Evolutionary conservation across 2,888 invertebrate species (phyloP).

Genomic region (Orgyia antiqua): DNA sequence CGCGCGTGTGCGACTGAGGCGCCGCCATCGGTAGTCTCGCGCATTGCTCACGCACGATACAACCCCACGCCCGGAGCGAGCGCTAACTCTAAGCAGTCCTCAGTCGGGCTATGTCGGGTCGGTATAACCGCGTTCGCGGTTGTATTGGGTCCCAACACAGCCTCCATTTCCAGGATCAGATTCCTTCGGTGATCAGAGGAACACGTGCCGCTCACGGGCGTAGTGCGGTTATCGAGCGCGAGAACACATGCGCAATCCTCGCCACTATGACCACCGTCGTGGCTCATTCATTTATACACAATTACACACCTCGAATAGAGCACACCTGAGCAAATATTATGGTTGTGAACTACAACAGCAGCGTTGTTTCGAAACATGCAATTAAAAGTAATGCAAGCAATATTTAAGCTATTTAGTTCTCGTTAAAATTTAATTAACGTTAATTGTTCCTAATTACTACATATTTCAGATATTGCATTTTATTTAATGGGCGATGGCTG

Average conservation of each 20-base stretch:
- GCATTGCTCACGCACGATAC: slow-evolving; percentile 33
- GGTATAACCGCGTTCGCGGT: slow-evolving; percentile 17
- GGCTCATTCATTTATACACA: slow-evolving; percentile 63
- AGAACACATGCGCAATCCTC: slow-evolving; percentile 67
- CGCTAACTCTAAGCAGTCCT: slow-evolving; percentile 22
- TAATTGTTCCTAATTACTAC: slow-evolving; percentile 1
- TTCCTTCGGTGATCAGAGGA: slow-evolving; percentile 42
- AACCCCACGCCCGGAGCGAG: slow-evolving; percentile 33
- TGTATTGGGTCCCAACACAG: slow-evolving; percentile 39
- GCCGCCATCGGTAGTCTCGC: slow-evolving; percentile 36
- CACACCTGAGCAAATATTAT: slow-evolving; percentile 75
- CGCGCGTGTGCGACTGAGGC: slow-evolving; percentile 64
- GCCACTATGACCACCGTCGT: slow-evolving; percentile 29
- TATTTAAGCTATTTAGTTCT: slow-evolving; percentile 15
- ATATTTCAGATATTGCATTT: background rate
- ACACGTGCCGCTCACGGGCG: slow-evolving; percentile 61
- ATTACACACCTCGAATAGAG: slow-evolving; percentile 40
- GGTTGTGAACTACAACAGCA: slow-evolving; percentile 48
- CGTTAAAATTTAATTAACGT: slow-evolving; percentile 11
- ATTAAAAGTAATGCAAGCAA: slow-evolving; percentile 31
- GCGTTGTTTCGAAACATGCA: slow-evolving; percentile 51
- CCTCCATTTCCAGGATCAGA: slow-evolving; percentile 50
- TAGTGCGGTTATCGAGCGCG: slow-evolving; percentile 70
- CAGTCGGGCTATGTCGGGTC: slow-evolving; percentile 14
- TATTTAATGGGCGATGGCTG: no score